A percentile compares a stretch with the other conserved stretches of the same genome.
These are phyloP conservation scores for Callithrix jacchus DNA, from an alignment of 2,113 vertebrate genomes.

Conservation along the genomic window DNA sequence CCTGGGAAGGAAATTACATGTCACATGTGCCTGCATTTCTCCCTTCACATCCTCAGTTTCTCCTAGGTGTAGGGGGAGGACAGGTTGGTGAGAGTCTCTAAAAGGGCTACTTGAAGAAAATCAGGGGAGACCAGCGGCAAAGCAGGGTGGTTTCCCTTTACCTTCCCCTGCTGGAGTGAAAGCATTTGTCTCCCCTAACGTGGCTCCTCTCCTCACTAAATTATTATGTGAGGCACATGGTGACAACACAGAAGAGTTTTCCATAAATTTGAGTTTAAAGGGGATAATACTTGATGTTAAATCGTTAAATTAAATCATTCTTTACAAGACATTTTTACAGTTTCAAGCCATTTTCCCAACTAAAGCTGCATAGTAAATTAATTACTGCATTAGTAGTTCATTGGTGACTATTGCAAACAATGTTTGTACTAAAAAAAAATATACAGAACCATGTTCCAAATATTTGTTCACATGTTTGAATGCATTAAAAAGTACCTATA, in stretches of 20 bases:
- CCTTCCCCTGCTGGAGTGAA: not conserved
- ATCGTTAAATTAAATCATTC: slow-evolving; percentile 65
- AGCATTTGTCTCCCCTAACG: not conserved
- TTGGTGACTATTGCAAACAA: slow-evolving; percentile 64
- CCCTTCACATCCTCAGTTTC: not conserved
- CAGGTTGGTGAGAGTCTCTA: not conserved
- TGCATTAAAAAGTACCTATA: slow-evolving; percentile 39
- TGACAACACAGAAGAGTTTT: slow-evolving; percentile 3
- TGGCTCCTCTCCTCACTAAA: not conserved
- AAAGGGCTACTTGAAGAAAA: not conserved
- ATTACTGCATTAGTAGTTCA: slow-evolving; percentile 63
- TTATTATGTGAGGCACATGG: slow-evolving; percentile 21
- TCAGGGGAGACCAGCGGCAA: not conserved
- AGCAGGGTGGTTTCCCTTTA: not conserved
- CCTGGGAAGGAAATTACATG: not conserved
- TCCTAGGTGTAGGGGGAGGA: not conserved
- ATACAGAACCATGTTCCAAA: slow-evolving; percentile 48
- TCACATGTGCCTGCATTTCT: not conserved
- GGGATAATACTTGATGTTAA: slow-evolving; percentile 45
- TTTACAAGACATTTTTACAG: slow-evolving; percentile 75
- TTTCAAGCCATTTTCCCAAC: slow-evolving; percentile 70
- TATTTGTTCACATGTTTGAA: slow-evolving; percentile 60
- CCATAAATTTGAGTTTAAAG: slow-evolving; percentile 72
- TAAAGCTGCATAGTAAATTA: slow-evolving; percentile 66
- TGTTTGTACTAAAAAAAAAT: slow-evolving; percentile 62